A percentile compares a stretch with the other conserved stretches of the same genome.
These are phyloP conservation scores for Onchidella celtica DNA, from an alignment of 2,888 invertebrate genomes.

Conservation along the genomic window DNA sequence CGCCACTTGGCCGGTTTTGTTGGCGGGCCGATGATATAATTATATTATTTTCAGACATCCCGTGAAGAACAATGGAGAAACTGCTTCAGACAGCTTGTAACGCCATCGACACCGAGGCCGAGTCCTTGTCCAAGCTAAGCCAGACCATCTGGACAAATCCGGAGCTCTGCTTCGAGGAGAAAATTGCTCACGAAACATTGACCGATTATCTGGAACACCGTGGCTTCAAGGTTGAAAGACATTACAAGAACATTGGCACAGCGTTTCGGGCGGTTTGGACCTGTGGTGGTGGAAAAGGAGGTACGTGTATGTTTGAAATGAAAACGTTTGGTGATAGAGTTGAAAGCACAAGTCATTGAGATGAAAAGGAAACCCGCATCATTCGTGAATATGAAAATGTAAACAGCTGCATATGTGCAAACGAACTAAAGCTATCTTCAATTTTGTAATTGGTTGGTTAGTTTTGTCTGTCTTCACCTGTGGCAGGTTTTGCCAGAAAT, in stretches of 20 bases:
- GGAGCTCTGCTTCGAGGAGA: slow-evolving; percentile 73
- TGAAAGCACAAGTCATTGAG: too few relatives aligned
- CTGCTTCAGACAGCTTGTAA: slow-evolving; percentile 48
- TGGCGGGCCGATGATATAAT: too few relatives aligned
- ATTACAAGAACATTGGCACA: slow-evolving; percentile 61
- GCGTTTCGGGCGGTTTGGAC: slow-evolving; percentile 57
- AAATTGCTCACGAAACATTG: slow-evolving; percentile 68
- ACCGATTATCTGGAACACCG: slow-evolving; percentile 63
- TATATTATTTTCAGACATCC: too few relatives aligned
- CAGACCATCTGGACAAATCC: slow-evolving; percentile 74
- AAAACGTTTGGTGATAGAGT: too few relatives aligned
- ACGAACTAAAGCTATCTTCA: too few relatives aligned
- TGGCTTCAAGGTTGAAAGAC: slow-evolving; percentile 63
- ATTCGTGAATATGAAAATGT: too few relatives aligned
- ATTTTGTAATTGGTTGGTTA: too few relatives aligned
- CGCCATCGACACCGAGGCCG: slow-evolving; percentile 53
- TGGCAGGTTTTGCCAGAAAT: too few relatives aligned
- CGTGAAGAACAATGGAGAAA: neutral
- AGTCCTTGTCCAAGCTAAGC: slow-evolving; percentile 62
- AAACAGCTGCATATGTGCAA: too few relatives aligned
- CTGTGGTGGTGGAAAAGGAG: neutral
- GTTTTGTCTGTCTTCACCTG: too few relatives aligned
- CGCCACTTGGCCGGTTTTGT: too few relatives aligned
- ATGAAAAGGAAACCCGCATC: too few relatives aligned
- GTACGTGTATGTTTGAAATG: neutral